Conservation (phyloP, 2,888 invertebrate species). For the Tachina fera region DNA sequence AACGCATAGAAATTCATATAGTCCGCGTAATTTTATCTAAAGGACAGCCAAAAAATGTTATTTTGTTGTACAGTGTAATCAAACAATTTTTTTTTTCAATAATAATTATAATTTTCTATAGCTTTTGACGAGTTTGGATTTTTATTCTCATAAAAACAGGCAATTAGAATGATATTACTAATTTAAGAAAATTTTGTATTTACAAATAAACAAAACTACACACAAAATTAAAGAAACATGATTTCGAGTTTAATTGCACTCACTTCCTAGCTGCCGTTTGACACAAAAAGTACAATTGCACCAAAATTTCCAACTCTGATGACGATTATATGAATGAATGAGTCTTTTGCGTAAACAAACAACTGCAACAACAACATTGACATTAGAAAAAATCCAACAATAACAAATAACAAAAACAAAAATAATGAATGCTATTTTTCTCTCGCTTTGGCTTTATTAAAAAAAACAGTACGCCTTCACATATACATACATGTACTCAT, state of each 20-base stretch:
- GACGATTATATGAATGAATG: background rate
- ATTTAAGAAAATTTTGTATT: background rate
- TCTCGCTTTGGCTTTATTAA: conserved; percentile 18
- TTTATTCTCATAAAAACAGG: too few species aligned
- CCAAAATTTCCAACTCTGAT: conserved; percentile 25
- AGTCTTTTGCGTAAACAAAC: conserved; percentile 39
- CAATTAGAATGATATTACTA: background rate
- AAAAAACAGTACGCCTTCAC: conserved; percentile 36
- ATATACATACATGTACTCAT: background rate
- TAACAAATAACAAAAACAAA: conserved; percentile 3
- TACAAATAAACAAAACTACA: background rate
- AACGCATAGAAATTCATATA: too few species aligned
- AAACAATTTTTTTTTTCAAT: too few species aligned
- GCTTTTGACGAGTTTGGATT: too few species aligned
- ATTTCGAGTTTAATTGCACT: background rate
- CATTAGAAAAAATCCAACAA: background rate
- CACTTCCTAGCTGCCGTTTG: background rate
- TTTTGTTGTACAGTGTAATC: too few species aligned
- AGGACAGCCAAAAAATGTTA: too few species aligned
- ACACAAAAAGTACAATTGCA: conserved; percentile 8
- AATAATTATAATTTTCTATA: too few species aligned
- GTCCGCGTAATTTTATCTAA: too few species aligned
- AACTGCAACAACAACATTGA: conserved; percentile 5
- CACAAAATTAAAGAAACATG: background rate
- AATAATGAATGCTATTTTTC: conserved; percentile 44